Base-by-base conservation (phyloP, 2,888 invertebrate genomes). In the Blomia tropicalis region DNA sequence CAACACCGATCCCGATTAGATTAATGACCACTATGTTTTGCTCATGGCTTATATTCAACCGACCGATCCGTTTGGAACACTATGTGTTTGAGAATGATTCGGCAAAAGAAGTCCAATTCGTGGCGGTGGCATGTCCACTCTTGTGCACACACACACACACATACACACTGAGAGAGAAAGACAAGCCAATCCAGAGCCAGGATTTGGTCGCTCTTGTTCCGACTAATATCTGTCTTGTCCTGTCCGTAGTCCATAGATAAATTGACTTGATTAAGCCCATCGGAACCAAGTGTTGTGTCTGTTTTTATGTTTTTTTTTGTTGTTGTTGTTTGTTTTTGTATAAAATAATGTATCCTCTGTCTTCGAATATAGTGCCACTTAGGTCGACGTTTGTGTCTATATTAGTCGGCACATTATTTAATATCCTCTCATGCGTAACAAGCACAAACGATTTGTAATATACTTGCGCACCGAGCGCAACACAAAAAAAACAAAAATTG, bases 191-290 rank as follows among this genome's bases (percentile, higher is more conserved):
- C 51, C 7, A 47, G 7, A 7, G 51, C 11, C 51, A 47, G 51
- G 51, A 47, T 47, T 47, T 47, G 51, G 51, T 27, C 23, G 51
- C 51, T 14, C 41, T 47, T 47, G 51, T 47, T 47, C 22, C 11
- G 22, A 22, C 51, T 47, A 47, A 47, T 47, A n/a, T 47, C 51
- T 56, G 2, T 56, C 25, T 56, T 2, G 3, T 56, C 29, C 29
- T 56, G 56, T 56, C 29, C 29, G n/a, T 54, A 56, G 2, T 56
- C 29, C 29, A 14, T 54, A 56, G 2, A 56, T 56, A 56, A 56
- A 56, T 56, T 56, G 2, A 56, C 29, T 56, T 56, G 56, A 56
- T 56, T 56, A 56, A 56, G 56, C 51, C 51, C 7, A 56, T 56
- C 47, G 11, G 14, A 54, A 19, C 19, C 30, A 30, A 4, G 19